Base-by-base conservation (phyloP, 2,888 invertebrate genomes). In the Chelonus formosanus region DNA sequence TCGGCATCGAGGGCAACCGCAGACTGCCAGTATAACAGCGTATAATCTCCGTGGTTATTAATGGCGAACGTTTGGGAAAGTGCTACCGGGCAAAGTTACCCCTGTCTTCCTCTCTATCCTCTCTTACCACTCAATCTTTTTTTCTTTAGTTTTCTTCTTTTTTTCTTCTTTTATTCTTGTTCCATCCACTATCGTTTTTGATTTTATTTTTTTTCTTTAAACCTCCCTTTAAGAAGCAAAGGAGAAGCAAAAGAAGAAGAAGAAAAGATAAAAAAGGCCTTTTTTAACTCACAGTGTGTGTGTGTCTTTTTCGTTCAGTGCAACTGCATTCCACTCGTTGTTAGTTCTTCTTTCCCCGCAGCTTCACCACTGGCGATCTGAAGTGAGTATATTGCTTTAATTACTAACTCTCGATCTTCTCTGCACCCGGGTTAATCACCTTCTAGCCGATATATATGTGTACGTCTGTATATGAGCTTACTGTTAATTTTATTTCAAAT, bases 1-100 rank as follows among this genome's bases (percentile, higher is more conserved):
- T 53, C 65, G 47, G 53, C 31, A 35, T 34, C 35, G 20, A 50
- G 70, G 67, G 50, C 59, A 57, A 68, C 69, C 59, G 61, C 52
- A 63, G 68, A 70, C 74, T 67, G 72, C 71, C 52, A 69, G 71
- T 68, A 71, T 73, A 78, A 75, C 82, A 82, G 80, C 81, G 76
- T 82, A 83, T 83, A 83, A 83, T 83, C 83, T 83, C 76, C 77
- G 71, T 77, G 77, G 82, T 83, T 83, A 83, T 83, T 83, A 83
- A 83, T 83, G 82, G 80, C 81, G 80, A 79, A 80, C 80, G 80
- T 83, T 83, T 83, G 79, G 82, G 81, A 83, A 83, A 83, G 80
- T 82, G 83, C 83, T 83, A 83, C 82, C 80, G 83, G 81, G 82
- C 81, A 83, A 78, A 75, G 66, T 57, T 72, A 73, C 70, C 71